These are phyloP conservation scores for Agrotis puta DNA, from an alignment of 2,888 invertebrate genomes.

Conservation along the genomic window DNA sequence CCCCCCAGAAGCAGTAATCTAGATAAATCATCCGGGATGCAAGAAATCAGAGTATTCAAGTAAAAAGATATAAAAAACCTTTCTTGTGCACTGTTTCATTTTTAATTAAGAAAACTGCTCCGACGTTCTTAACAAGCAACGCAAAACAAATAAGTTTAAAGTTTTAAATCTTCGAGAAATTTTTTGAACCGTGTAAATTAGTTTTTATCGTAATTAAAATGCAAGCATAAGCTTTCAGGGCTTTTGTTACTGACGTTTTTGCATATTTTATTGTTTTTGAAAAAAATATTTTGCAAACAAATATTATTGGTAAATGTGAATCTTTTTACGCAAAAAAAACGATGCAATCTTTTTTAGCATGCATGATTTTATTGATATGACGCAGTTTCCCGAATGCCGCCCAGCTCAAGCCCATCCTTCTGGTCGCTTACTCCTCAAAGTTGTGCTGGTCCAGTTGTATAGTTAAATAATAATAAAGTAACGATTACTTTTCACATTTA, in stretches of 20 bases:
- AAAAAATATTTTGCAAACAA: too few species aligned
- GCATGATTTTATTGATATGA: too few species aligned
- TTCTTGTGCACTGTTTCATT: background rate
- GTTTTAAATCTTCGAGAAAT: conserved; percentile 6
- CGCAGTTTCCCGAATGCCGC: too few species aligned
- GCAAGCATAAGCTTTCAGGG: background rate
- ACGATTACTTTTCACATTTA: conserved; percentile 14
- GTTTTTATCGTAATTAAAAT: too few species aligned
- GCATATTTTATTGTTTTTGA: background rate
- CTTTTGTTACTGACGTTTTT: conserved; percentile 13
- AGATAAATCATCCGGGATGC: background rate
- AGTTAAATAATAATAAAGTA: too few species aligned
- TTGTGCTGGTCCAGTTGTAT: too few species aligned
- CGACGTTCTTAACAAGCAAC: conserved; percentile 5
- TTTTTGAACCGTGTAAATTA: conserved; percentile 5
- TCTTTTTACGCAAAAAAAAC: too few species aligned
- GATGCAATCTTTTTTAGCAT: too few species aligned
- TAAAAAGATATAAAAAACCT: background rate
- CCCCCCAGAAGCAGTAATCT: background rate
- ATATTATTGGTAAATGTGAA: too few species aligned
- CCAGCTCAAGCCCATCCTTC: too few species aligned
- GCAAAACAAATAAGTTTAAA: conserved; percentile 17
- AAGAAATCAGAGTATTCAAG: conserved; percentile 14
- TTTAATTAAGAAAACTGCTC: conserved; percentile 27
- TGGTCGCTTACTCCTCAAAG: too few species aligned